These are phyloP conservation scores for Corythornis cristatus DNA, from an alignment of 2,113 vertebrate genomes.

Conservation along the genomic window DNA sequence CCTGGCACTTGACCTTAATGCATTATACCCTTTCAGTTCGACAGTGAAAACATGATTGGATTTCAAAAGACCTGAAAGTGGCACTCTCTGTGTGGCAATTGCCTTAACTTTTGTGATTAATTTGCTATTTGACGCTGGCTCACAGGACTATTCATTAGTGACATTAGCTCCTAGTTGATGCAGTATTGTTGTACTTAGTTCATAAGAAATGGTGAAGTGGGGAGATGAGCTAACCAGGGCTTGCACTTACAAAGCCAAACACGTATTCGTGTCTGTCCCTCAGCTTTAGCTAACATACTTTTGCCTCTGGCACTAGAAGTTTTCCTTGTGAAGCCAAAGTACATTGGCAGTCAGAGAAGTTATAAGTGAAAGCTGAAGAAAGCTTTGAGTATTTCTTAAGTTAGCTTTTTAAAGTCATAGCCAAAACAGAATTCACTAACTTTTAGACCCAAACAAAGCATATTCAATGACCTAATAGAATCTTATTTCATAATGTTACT, in stretches of 20 bases:
- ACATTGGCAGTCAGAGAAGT: constrained; percentile 25
- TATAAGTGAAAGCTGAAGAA: not conserved
- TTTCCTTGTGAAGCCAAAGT: constrained; percentile 18
- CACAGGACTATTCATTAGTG: not conserved
- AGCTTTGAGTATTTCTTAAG: constrained; percentile 14
- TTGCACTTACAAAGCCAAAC: not conserved
- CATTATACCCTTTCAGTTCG: not conserved
- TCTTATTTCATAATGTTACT: not conserved
- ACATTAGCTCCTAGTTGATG: not conserved
- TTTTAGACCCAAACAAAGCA: not conserved
- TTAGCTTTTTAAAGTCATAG: not conserved
- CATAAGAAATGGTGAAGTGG: not conserved
- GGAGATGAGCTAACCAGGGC: not conserved
- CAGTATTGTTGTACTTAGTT: not conserved
- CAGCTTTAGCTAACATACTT: not conserved
- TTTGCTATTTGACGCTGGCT: not conserved
- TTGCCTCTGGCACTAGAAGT: not conserved
- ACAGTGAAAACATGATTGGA: not conserved
- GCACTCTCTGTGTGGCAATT: not conserved
- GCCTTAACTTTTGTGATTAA: not conserved
- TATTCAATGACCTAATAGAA: not conserved
- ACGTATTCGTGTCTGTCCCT: not conserved
- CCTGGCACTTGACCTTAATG: not conserved
- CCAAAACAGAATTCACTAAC: not conserved
- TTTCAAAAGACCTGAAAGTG: not conserved